Percentiles rank a stretch among this genome's conserved stretches.
Evolutionary conservation across 2,113 vertebrate genomes (phyloP).

Genomic region (Caretta caretta): DNA sequence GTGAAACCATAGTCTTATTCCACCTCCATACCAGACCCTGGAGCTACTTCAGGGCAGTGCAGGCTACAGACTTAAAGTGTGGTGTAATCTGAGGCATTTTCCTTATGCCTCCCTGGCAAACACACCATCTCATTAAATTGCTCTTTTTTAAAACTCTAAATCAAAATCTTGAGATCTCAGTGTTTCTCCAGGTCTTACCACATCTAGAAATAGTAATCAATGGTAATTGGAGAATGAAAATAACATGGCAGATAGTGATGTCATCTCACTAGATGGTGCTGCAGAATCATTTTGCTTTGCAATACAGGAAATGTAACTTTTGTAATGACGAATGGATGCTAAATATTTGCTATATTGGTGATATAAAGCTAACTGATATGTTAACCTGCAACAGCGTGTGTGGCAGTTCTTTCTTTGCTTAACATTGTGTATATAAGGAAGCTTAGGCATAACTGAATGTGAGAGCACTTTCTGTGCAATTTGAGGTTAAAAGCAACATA

Average conservation of each 20-base stretch:
- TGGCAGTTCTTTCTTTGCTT: neutral
- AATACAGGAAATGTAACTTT: neutral
- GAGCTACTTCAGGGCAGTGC: neutral
- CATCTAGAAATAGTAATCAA: neutral
- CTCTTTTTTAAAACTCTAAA: neutral
- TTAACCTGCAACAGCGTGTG: neutral
- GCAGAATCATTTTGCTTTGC: conserved; percentile 58
- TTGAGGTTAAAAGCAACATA: neutral
- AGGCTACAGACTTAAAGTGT: neutral
- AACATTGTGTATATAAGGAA: neutral
- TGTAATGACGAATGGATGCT: conserved; percentile 48
- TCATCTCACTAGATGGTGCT: conserved; percentile 76
- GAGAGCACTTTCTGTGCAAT: neutral
- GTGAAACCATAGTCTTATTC: neutral
- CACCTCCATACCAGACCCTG: accelerated
- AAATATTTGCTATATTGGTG: neutral
- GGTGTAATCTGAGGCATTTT: neutral
- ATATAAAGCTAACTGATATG: conserved; percentile 5
- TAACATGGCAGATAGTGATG: conserved; percentile 24
- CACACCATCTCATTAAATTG: accelerated
- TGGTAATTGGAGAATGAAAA: neutral
- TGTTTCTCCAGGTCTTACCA: accelerated
- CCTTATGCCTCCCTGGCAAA: accelerated
- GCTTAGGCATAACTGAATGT: neutral
- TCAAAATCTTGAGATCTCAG: neutral